Evolutionary conservation across 2,888 invertebrate species (phyloP).

Genomic region (Crossocerus cetratus): DNA sequence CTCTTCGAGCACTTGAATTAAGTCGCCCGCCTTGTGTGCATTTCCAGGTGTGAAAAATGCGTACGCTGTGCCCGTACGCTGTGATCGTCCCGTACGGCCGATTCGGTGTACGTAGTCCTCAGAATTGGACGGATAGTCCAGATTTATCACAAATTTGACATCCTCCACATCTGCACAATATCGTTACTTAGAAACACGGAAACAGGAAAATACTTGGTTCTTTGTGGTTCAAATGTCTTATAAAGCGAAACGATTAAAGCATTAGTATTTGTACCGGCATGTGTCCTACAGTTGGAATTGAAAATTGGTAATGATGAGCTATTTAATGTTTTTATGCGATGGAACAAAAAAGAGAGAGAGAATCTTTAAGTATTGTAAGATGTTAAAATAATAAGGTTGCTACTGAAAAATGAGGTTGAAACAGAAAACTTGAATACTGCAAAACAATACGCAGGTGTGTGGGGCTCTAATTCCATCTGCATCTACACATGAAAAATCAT

Average conservation of each 20-base stretch:
- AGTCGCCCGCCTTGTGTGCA: constrained; percentile 92
- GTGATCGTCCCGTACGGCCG: constrained; percentile 95
- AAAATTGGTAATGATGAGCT: constrained; percentile 15
- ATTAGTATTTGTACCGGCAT: constrained; percentile 36
- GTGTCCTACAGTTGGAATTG: constrained; percentile 56
- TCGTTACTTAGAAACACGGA: constrained; percentile 48
- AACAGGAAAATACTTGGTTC: constrained; percentile 64
- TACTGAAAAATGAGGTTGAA: background rate
- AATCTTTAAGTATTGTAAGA: too few relatives aligned
- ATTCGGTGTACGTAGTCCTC: constrained; percentile 99
- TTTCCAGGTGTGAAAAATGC: constrained; percentile 96
- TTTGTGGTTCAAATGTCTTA: constrained; percentile 73
- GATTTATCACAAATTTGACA: constrained; percentile 99
- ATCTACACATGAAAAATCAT: constrained; percentile 44
- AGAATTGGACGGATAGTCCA: constrained; percentile 97
- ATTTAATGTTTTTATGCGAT: too few relatives aligned
- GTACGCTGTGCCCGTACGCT: constrained; percentile 96
- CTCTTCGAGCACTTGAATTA: constrained; percentile 94
- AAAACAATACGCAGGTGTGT: constrained; percentile 10
- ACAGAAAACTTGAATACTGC: constrained; percentile 4
- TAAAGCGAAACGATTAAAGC: constrained; percentile 64
- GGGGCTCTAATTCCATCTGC: constrained; percentile 58
- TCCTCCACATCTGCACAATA: constrained; percentile 94
- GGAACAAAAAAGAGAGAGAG: too few relatives aligned
- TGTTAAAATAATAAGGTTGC: too few relatives aligned